Conservation (phyloP, 2,888 invertebrate genomes). For the Pyrocoelia pectoralis region DNA sequence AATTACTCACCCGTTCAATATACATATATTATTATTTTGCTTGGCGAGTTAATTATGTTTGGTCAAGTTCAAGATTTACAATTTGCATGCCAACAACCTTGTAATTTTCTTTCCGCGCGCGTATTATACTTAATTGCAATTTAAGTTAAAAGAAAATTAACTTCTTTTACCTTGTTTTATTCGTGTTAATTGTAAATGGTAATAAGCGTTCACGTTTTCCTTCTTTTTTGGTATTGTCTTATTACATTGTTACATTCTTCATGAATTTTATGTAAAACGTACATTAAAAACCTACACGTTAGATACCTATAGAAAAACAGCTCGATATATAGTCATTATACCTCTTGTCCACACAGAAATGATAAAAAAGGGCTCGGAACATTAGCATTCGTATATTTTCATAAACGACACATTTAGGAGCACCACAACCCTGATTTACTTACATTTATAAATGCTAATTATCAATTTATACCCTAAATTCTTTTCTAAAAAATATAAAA, state of each 20-base stretch:
- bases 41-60: slow-evolving; percentile 11
- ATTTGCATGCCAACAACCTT: slow-evolving; percentile 19
- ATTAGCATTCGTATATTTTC: too few relatives aligned
- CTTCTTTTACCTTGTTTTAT: neutral
- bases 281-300: too few relatives aligned
- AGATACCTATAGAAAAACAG: too few relatives aligned
- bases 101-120: slow-evolving; percentile 16
- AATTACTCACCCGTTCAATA: neutral
- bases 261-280: too few relatives aligned
- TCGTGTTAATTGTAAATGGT: neutral
- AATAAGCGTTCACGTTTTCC: neutral
- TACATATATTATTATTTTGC: neutral
- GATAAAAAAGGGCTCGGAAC: too few relatives aligned
- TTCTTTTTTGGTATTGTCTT: neutral
- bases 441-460: neutral
- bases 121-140: slow-evolving; percentile 8
- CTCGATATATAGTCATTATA: too few relatives aligned
- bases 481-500: neutral
- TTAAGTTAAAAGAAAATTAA: neutral
- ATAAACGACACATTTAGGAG: too few relatives aligned
- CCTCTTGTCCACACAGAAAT: too few relatives aligned
- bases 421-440: neutral
- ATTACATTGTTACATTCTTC: neutral
- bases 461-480: neutral
- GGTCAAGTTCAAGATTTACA: slow-evolving; percentile 17